Evolutionary conservation across 1,140 invertebrate genomes (phyloP).

Genomic region (Macrobrachium rosenbergii): DNA sequence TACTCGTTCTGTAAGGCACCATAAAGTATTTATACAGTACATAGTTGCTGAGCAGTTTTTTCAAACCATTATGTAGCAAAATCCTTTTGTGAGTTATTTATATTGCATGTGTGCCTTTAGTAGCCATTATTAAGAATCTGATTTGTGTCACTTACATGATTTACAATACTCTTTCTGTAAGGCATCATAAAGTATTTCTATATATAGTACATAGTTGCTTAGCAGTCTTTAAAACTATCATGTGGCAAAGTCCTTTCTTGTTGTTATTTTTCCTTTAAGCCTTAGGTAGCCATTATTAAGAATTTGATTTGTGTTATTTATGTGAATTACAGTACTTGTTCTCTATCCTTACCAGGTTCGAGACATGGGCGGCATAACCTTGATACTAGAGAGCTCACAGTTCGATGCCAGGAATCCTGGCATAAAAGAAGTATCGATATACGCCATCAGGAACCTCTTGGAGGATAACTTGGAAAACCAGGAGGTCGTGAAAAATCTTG

Average conservation of each 20-base stretch:
- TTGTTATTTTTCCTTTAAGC: neutral
- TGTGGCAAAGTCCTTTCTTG: neutral
- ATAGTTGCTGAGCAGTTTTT: too few species aligned
- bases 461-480: constrained; percentile 55
- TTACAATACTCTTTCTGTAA: neutral
- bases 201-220: neutral
- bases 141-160: neutral
- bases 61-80: too few species aligned
- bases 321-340: too few species aligned
- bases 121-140: neutral
- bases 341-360: constrained; percentile 24
- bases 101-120: too few species aligned
- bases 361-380: constrained; percentile 29
- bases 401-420: constrained; percentile 50
- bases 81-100: too few species aligned
- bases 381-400: constrained; percentile 37
- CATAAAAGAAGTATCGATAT: constrained; percentile 48
- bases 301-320: neutral
- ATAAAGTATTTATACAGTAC: too few species aligned
- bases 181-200: neutral
- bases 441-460: constrained; percentile 45
- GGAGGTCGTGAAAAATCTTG: constrained; percentile 5
- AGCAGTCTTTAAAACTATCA: too few species aligned
- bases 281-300: neutral
- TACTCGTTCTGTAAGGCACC: too few species aligned